Conservation (phyloP, 2,113 vertebrate species). For the Epinephelus moara region DNA sequence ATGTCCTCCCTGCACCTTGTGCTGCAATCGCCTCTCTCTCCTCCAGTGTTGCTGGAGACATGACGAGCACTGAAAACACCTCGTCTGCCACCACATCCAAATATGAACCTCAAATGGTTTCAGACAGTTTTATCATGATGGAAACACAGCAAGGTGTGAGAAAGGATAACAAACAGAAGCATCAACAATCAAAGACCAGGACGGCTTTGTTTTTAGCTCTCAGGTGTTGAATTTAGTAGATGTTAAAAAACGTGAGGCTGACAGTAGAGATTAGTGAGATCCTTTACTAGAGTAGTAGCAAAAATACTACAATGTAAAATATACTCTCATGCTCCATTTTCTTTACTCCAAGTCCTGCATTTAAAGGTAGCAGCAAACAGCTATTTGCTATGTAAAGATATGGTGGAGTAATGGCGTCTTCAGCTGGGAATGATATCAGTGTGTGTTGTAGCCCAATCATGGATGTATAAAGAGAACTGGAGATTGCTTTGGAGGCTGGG, state of each 20-base stretch:
- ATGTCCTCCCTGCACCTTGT: conserved; percentile 60
- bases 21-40: conserved; percentile 39
- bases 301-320: not conserved
- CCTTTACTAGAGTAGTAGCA: conserved; percentile 4
- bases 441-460: too few species aligned
- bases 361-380: not conserved
- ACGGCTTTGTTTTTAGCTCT: not conserved
- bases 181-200: conserved; percentile 4
- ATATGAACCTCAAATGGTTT: not conserved
- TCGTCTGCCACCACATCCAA: conserved; percentile 20
- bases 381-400: too few species aligned
- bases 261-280: not conserved
- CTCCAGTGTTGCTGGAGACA: conserved; percentile 42
- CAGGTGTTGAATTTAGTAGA: not conserved
- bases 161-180: conserved; percentile 9
- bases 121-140: conserved; percentile 30
- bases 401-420: too few species aligned
- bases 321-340: not conserved
- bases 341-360: not conserved
- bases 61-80: conserved; percentile 18
- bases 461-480: too few species aligned
- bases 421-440: too few species aligned
- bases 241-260: not conserved
- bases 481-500: too few species aligned
- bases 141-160: not conserved